Base-by-base conservation (phyloP, 1,140 invertebrate species). In the Ectropis grisescens region DNA sequence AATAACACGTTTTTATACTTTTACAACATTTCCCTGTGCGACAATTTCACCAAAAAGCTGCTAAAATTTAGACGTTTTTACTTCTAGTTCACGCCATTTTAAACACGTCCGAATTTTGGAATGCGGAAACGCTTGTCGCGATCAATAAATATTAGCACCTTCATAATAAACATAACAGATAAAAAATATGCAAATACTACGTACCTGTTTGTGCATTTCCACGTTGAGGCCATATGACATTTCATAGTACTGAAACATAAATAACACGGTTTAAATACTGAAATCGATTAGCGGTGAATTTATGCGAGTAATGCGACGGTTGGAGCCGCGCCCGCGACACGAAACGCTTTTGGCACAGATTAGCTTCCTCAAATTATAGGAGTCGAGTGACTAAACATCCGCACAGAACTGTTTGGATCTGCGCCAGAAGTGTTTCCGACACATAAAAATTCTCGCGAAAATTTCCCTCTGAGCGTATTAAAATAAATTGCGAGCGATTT, bases 141-240 rank as follows among this genome's bases (percentile, higher is more conserved):
- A 31, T 25, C 15, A 13, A 24, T 37, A 13, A 13, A 7, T 4
- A 23, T 23, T 10, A 8, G 10, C 12, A 33, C n/a, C 11, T 33
- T 5, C 15, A n/a, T 11, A 3, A 26, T 13, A 26, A 34, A 13
- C 22, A n/a, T n/a, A n/a, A n/a, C n/a, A n/a, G n/a, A n/a, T n/a
- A n/a, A n/a, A n/a, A n/a, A n/a, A n/a, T n/a, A n/a, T n/a, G n/a
- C n/a, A n/a, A n/a, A n/a, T n/a, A n/a, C n/a, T n/a, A 74, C 88
- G 89, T 88, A 97, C 94, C 92, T 98, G 98, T 90, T 99, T 99
- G 84, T 98, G 96, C 95, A 99, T 98, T 89, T 99, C 98, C 60
- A 98, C 96, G 84, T 98, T 98, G 71, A 99, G 89, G 51, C 96
- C 96, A 85, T 98, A 98, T 14, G 96, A 98, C 96, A 99, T 98